A percentile compares a stretch with the other conserved stretches of the same genome.
Evolutionary conservation across 2,113 vertebrate genomes (phyloP).

Genomic region (Myxocyprinus asiaticus): DNA sequence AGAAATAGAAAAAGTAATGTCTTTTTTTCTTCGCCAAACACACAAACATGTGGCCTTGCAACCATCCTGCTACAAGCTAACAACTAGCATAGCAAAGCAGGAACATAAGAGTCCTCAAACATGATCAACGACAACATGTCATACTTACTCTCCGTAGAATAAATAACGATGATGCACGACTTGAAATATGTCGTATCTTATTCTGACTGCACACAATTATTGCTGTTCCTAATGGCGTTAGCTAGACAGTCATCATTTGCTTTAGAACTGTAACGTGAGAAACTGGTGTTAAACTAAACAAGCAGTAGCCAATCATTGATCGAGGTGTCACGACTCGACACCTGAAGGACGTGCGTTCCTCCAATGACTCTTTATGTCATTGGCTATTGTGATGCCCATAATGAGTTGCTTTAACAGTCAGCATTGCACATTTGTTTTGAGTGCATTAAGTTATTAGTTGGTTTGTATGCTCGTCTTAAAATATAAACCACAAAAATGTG

Average conservation of each 20-base stretch:
- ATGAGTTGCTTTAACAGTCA: too few species aligned
- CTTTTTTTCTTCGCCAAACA: background rate
- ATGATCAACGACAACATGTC: background rate
- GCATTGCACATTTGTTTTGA: too few species aligned
- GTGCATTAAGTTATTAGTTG: too few species aligned
- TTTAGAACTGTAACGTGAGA: conserved; percentile 45
- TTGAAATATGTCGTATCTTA: background rate
- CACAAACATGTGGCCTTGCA: conserved; percentile 16
- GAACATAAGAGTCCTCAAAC: background rate
- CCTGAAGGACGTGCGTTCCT: background rate
- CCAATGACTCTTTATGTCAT: conserved; percentile 26
- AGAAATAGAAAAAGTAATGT: background rate
- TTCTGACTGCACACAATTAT: background rate
- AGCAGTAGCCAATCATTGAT: conserved; percentile 34
- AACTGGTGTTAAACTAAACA: background rate
- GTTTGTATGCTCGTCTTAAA: too few species aligned
- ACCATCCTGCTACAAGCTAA: conserved; percentile 22
- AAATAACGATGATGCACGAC: background rate
- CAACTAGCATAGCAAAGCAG: background rate
- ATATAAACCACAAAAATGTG: too few species aligned
- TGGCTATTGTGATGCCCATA: background rate
- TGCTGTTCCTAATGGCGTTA: background rate
- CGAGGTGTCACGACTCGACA: background rate
- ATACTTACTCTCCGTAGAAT: conserved; percentile 24
- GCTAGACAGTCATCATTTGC: background rate